Percentiles rank a stretch among this genome's conserved stretches.
Conservation (phyloP, 1,140 invertebrate genomes). For the Oryzaephilus surinamensis region DNA sequence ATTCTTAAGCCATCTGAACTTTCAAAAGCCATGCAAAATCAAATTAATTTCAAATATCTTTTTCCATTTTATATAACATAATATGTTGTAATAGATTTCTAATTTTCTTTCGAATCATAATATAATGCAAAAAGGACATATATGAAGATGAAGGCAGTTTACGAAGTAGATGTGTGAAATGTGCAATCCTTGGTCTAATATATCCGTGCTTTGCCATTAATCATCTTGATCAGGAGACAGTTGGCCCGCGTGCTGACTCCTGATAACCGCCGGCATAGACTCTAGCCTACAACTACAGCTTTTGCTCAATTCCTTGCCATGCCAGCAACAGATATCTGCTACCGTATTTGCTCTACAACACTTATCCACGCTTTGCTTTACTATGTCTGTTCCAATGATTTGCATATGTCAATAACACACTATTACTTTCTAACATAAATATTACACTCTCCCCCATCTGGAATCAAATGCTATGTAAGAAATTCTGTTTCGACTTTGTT, state of each 20-base stretch:
- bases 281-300: constrained; percentile 1
- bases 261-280: constrained; percentile 16
- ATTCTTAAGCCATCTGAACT: too few species aligned
- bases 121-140: background rate
- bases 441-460: too few species aligned
- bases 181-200: constrained; percentile 16
- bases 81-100: background rate
- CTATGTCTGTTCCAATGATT: too few species aligned
- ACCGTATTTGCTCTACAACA: constrained; percentile 11
- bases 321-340: constrained; percentile 12
- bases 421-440: too few species aligned
- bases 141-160: background rate
- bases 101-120: constrained; percentile 11
- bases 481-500: too few species aligned
- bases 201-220: constrained; percentile 20
- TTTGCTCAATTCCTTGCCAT: too few species aligned
- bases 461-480: too few species aligned
- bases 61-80: background rate
- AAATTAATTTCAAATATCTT: background rate
- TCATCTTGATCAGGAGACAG: constrained; percentile 22
- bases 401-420: too few species aligned
- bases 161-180: constrained; percentile 10
- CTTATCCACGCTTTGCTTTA: too few species aligned
- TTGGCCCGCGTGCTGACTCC: constrained; percentile 17
- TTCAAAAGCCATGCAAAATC: too few species aligned